Base-by-base conservation (phyloP, 2,113 vertebrate species). In the Heterotilapia buettikoferi region DNA sequence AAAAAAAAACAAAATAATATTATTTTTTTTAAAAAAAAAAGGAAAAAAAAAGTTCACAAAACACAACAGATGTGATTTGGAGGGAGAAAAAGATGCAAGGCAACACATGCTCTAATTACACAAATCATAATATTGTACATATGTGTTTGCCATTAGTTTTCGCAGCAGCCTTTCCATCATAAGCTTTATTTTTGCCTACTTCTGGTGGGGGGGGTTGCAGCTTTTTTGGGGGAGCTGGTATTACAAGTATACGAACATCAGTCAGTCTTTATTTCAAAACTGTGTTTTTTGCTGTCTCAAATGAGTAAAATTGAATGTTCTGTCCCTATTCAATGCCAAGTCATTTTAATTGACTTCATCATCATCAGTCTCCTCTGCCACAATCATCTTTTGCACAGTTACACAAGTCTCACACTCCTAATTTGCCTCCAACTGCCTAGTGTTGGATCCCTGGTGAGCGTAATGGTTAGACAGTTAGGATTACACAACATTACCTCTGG, bases 261-360 rank as follows among this genome's bases (percentile, higher is more conserved):
- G 14, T 31, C 26, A 63, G 2, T 68, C 12, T 40, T 71, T 8
- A 14, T 40, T 21, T 73, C 13, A 26, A 45, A 73, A 45, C 5
- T 8, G 12, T n/a, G 18, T 9, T 43, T 71, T 71, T 9, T 71
- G 36, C 38, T 0, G 0, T 14, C 66, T 43, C 66, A 43, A 38
- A 68, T 40, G 2, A 68, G n/a, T 71, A 24, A 24, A 71, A 43
- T 43, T 24, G 1, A 45, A 3, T 45, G n/a, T 73, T 73, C 8
- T 10, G 66, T 45, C 33, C 10, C 38, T 16, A 10, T 73, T 43
- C 5, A 24, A 26, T 73, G 66, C 38, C 3, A 45, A 2, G 21
- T 6, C 38, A 16, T 45, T 45, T 73, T 45, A 73, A 45, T 24
- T 43, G 11, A 43, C 12, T 9, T 71, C 33, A 4, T 19, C 59